Conservation (phyloP, 2,797 vertebrate genomes). For the Stomatorhinus walkeri region DNA sequence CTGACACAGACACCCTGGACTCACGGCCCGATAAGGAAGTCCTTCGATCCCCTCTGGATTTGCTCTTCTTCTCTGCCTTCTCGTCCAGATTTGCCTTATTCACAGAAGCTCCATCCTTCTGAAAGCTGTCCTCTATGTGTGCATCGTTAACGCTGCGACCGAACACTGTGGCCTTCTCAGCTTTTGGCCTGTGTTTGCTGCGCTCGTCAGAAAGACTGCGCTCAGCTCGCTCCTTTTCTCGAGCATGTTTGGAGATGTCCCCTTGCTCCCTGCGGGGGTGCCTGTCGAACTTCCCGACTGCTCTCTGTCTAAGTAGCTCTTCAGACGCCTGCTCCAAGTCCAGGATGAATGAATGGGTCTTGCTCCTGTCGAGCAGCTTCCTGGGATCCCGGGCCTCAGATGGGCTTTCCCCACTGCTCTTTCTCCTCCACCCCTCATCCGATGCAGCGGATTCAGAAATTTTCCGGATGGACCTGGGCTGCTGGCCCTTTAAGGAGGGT, state of each 20-base stretch:
- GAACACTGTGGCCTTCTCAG: conserved; percentile 56
- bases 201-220: conserved; percentile 69
- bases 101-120: conserved; percentile 56
- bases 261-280: conserved; percentile 64
- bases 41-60: conserved; percentile 76
- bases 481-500: conserved; percentile 51
- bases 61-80: conserved; percentile 74
- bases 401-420: conserved; percentile 46
- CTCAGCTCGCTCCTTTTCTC: conserved; percentile 67
- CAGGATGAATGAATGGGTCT: conserved; percentile 66
- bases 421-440: conserved; percentile 71
- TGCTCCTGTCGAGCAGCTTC: conserved; percentile 62
- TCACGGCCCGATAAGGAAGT: conserved; percentile 60
- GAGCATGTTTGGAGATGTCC: conserved; percentile 43
- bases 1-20: conserved; percentile 51
- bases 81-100: conserved; percentile 66
- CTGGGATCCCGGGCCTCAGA: conserved; percentile 62
- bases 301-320: conserved; percentile 73
- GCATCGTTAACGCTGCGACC: conserved; percentile 46
- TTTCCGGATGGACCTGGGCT: conserved; percentile 62
- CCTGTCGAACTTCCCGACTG: conserved; percentile 69
- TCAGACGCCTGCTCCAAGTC: conserved; percentile 69
- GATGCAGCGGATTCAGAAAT: conserved; percentile 61
- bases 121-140: conserved; percentile 53
- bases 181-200: conserved; percentile 70